Base-by-base conservation (phyloP, 2,113 vertebrate species). In the Carollia perspicillata region DNA sequence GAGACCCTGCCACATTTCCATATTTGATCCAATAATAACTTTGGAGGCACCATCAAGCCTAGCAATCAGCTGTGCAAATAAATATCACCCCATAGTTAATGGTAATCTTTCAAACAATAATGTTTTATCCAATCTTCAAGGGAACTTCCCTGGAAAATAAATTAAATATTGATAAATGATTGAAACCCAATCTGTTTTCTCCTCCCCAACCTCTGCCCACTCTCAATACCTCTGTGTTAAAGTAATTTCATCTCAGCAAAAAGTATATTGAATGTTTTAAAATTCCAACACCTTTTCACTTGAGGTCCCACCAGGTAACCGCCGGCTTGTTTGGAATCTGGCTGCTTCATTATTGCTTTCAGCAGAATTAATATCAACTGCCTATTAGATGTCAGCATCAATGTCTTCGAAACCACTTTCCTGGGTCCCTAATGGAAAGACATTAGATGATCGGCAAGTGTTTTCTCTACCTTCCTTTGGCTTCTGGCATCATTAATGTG, bases 401-500 rank as follows among this genome's bases (percentile, higher is more conserved):
- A 69, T 84, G 22, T 96, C 26, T 81, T 89, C 44, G 66, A 96
- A 90, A 74, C 22, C 40, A 44, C 16, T 90, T 96, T 40, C 79
- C 4, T 37, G 11, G 55, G 16, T 30, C 16, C 68, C 84, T 90
- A 84, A 53, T 35, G 7, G 42, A 92, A 94, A 90, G 55, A 63
- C 37, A 80, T 55, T 47, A 93, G 44, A 58, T 69, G 63, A 58
- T 58, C 75, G 18, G 40, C 37, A 95, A 90, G 42, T 55, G 89
- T 94, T 87, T 95, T 93, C 40, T 95, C 85, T 80, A 63, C 55
- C 33, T 93, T 80, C 49, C 16, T 86, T 72, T 7, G 6, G n/a
- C 77, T 74, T 91, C 94, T 95, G 51, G 91, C 75, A 96, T 89
- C 33, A 93, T 89, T 91, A 87, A 94, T 51, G 65, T 97, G 89